Base-by-base conservation (phyloP, 30 jellyfish, hydroid and myxozoan species). In the Haliclystus octoradiatus region DNA sequence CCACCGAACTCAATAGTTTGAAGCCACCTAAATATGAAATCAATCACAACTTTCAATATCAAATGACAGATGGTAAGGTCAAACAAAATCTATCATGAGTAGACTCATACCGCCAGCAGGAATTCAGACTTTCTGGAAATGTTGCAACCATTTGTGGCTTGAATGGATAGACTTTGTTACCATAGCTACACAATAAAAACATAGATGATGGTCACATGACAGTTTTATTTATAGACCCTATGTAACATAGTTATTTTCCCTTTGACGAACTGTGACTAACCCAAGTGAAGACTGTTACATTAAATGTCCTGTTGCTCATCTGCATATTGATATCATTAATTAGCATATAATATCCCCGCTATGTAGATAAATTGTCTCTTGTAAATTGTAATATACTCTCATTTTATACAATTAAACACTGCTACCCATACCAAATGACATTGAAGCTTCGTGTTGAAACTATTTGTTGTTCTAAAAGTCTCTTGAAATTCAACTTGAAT, bases 391-490 rank as follows among this genome's bases (percentile, higher is more conserved):
- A 35, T 46, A 70, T 52, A 70, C n/a, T 2, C 73, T 25, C 49
- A 1, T 50, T 51, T 13, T 1, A 34, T 66, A 9, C 2, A 26
- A 3, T 69, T 2, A 22, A 0, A 51, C 1, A 15, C 49, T n/a
- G 33, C 4, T 4, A 1, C 0, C 32, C 83, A 66, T 63, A 88
- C 97, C 97, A 88, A 2, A 88, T 79, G 46, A 88, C 62, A 50
- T 88, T 80, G 80, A 79, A 80, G 1, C 34, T 50, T 0, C 32
- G 72, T 66, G 68, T 81, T 63, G 74, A 71, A 0, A 84, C 71
- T 1, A 88, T 52, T 60, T 88, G 97, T 66, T 88, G 88, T 60
- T 80, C 97, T 29, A 88, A 74, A 15, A 88, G 65, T 46, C 52
- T 52, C 60, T 83, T 86, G 63, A 88, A 27, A 62, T 70, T 75